Evolutionary conservation across 2,797 vertebrate species (phyloP), one percentile per base, ranked within the genome.

Genomic region (Xyrichtys novacula): DNA sequence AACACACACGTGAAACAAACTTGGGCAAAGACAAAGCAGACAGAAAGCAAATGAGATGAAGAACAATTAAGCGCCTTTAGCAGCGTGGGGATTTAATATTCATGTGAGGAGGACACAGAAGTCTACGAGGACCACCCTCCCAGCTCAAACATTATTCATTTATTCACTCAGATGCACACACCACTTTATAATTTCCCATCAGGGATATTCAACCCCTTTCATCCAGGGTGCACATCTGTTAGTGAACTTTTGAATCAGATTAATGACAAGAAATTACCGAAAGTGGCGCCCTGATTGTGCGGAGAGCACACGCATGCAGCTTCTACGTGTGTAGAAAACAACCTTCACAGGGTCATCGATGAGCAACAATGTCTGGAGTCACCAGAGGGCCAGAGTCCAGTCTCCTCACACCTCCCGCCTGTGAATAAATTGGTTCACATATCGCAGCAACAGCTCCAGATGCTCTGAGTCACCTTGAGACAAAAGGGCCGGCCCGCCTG

Each of bases 391-490:
- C 50, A 6, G 65, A 68, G 80, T 79, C 74, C 52, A 17, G 71
- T 83, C 83, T 85, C 73, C 84, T 88, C 78, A 81, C 89, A 89
- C 85, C 87, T 88, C 80, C 81, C 52, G 76, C 83, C 76, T 83
- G 73, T 15, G 65, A 90, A 87, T 87, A 90, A 85, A 91, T 93
- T 89, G 82, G 74, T 83, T 89, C 78, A 76, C 76, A 50, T 86
- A 77, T 76, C 78, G 54, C 40, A 7, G 84, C 82, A 85, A 60
- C 84, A 43, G 80, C 87, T 88, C 88, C 93, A 93, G 88, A 92
- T 93, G 91, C 85, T 92, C 80, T 14, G 73, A 85, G 88, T 93
- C 91, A 94, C 93, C 93, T 94, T 93, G 90, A 94, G 88, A 91
- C 83, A 79, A 89, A 87, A 88, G 84, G 68, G 86, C 77, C n/a